Percentiles rank a stretch among this genome's conserved stretches.
These are phyloP conservation scores for Wasmannia auropunctata DNA, from an alignment of 1,140 invertebrate species.

Conservation along the genomic window DNA sequence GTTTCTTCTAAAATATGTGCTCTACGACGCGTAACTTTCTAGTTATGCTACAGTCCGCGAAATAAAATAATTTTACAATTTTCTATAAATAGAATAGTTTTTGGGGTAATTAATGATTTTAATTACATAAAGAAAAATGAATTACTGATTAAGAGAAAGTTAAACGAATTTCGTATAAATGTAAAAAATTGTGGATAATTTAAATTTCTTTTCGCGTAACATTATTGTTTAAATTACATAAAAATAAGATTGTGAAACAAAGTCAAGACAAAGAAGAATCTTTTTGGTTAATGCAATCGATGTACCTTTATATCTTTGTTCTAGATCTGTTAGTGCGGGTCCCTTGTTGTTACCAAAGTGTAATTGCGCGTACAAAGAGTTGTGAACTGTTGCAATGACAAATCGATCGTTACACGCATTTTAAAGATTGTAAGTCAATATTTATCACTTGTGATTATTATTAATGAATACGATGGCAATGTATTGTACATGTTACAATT, in stretches of 20 bases:
- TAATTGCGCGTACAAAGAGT: neutral
- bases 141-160: neutral
- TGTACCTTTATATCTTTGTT: slow-evolving; percentile 53
- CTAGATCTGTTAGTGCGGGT: slow-evolving; percentile 60
- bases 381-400: slow-evolving; percentile 52
- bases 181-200: neutral
- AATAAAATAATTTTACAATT: slow-evolving; percentile 1
- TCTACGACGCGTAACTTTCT: neutral
- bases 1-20: neutral
- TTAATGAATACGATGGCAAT: neutral
- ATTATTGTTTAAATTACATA: neutral
- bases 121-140: neutral
- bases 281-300: slow-evolving; percentile 51
- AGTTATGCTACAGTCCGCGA: neutral
- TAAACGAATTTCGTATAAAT: neutral
- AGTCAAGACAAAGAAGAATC: slow-evolving; percentile 18
- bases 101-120: neutral
- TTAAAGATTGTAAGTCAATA: slow-evolving; percentile 24
- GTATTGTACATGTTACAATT: slow-evolving; percentile 20
- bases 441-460: slow-evolving; percentile 29
- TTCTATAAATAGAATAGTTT: neutral
- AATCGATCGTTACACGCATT: slow-evolving; percentile 28
- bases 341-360: slow-evolving; percentile 47
- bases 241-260: neutral
- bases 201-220: neutral